These are phyloP conservation scores for Ceratina australensis DNA, from an alignment of 1,140 invertebrate genomes.

Conservation along the genomic window DNA sequence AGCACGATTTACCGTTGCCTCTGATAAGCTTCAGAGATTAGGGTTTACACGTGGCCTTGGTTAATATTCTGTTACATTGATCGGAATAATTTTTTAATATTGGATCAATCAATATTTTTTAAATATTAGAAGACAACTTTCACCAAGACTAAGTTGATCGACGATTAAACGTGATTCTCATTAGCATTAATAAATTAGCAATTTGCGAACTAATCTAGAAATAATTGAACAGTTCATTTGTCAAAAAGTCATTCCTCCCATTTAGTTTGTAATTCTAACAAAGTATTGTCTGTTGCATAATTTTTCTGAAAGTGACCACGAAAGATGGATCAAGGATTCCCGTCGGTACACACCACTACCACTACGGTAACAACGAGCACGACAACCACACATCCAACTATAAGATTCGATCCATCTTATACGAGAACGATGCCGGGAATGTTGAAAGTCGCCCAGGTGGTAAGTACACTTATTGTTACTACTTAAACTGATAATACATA, in stretches of 20 bases:
- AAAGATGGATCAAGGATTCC: conserved; percentile 84
- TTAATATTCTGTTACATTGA: too few species aligned
- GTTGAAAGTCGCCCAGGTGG: conserved; percentile 89
- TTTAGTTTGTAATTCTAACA: too few species aligned
- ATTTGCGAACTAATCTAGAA: too few species aligned
- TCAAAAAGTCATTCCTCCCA: too few species aligned
- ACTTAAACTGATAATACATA: too few species aligned
- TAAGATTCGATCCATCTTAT: conserved; percentile 87
- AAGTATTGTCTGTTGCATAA: not conserved
- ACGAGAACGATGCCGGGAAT: conserved; percentile 86
- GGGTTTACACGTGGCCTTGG: not conserved
- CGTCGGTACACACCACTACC: conserved; percentile 82
- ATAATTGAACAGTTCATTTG: too few species aligned
- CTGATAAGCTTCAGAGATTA: not conserved
- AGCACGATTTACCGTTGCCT: not conserved
- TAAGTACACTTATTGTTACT: conserved; percentile 77
- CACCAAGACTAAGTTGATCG: too few species aligned
- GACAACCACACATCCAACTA: conserved; percentile 84
- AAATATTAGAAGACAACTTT: too few species aligned
- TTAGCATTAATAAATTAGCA: too few species aligned
- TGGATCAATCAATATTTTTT: too few species aligned
- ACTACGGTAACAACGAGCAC: conserved; percentile 86
- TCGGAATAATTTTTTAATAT: too few species aligned
- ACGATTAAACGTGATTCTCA: too few species aligned
- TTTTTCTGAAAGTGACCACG: conserved; percentile 33